These are phyloP conservation scores for Graptemys geographica DNA, from an alignment of 2,797 vertebrate species.

Conservation along the genomic window DNA sequence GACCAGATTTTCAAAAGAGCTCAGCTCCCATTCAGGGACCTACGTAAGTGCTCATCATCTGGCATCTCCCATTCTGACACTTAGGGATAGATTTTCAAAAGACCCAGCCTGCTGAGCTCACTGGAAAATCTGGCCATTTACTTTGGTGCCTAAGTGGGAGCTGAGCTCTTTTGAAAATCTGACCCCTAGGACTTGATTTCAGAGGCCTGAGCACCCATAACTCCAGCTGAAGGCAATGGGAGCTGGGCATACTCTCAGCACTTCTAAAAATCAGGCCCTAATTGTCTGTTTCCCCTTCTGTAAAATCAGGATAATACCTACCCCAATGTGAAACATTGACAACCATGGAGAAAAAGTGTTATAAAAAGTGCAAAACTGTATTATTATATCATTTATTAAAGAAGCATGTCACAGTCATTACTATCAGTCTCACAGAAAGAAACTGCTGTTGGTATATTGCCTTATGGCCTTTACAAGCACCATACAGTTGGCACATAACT, in stretches of 20 bases:
- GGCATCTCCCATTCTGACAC: not conserved
- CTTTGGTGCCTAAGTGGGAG: not conserved
- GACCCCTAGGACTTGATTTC: not conserved
- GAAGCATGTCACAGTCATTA: not conserved
- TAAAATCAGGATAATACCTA: not conserved
- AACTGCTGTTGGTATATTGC: not conserved
- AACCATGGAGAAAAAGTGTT: not conserved
- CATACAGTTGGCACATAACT: not conserved
- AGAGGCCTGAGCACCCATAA: not conserved
- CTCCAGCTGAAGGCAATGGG: not conserved
- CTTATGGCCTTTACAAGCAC: not conserved
- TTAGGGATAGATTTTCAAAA: not conserved
- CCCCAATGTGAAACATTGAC: not conserved
- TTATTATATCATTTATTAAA: not conserved
- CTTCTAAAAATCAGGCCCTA: not conserved
- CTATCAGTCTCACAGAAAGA: not conserved
- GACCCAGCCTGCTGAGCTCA: not conserved
- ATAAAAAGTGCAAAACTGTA: not conserved
- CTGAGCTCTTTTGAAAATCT: not conserved
- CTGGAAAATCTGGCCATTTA: not conserved
- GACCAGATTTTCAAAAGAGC: not conserved
- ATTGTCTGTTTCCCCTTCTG: not conserved
- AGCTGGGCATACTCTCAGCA: not conserved
- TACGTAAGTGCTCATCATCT: too few species aligned
- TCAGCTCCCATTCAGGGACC: not conserved